A percentile compares a stretch with the other conserved stretches of the same genome.
Evolutionary conservation across 2,888 invertebrate species (phyloP).

Genomic region (Eristalis arbustorum): DNA sequence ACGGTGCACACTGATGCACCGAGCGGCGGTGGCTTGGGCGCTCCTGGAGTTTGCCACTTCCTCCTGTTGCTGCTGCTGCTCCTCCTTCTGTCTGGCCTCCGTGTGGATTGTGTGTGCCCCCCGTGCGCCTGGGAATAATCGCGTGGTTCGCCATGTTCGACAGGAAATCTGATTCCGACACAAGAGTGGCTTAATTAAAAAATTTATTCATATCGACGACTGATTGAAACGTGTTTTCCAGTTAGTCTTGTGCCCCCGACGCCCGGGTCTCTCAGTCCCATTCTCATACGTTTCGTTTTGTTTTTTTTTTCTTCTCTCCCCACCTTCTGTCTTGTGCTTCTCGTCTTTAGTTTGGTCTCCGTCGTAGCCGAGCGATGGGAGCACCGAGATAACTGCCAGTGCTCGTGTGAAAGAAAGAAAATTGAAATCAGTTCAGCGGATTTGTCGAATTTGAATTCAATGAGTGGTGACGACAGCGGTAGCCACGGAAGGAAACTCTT

Average conservation of each 20-base stretch:
- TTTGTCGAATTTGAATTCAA: slow-evolving; percentile 25
- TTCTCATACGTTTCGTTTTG: neutral
- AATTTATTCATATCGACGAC: slow-evolving; percentile 57
- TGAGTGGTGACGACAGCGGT: slow-evolving; percentile 9
- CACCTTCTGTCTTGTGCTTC: slow-evolving; percentile 7
- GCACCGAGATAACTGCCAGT: slow-evolving; percentile 13
- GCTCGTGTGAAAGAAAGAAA: slow-evolving; percentile 16
- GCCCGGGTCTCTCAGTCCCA: neutral
- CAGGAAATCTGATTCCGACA: slow-evolving; percentile 54
- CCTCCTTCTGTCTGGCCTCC: neutral
- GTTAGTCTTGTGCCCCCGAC: neutral
- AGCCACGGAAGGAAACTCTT: slow-evolving; percentile 16
- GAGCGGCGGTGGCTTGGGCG: neutral
- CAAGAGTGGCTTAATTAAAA: slow-evolving; percentile 45
- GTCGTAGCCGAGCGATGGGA: slow-evolving; percentile 6
- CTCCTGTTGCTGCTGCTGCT: slow-evolving; percentile 56
- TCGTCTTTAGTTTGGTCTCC: slow-evolving; percentile 27
- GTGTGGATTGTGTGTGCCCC: neutral
- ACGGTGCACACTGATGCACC: slow-evolving; percentile 13
- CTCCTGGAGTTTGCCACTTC: slow-evolving; percentile 53
- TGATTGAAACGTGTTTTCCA: slow-evolving; percentile 36
- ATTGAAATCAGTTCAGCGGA: slow-evolving; percentile 19
- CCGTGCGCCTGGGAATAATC: neutral
- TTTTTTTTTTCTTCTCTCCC: slow-evolving; percentile 7
- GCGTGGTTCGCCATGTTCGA: neutral